phyloP scores from a whole-genome alignment of 2,113 vertebrate genomes.

The Lepus americanus region DNA sequence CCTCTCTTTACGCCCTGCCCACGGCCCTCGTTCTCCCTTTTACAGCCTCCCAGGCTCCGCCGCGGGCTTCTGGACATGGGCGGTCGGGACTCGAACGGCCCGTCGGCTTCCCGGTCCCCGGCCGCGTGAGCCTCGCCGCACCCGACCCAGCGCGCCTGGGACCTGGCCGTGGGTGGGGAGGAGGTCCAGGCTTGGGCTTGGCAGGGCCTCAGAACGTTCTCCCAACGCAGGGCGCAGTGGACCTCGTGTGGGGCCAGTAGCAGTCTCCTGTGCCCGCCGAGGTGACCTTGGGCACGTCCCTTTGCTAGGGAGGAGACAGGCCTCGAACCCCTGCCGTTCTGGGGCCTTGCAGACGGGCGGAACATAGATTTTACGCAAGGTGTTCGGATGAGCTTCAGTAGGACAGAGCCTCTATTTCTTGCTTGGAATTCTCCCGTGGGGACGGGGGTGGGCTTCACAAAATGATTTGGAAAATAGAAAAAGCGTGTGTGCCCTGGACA shows the following conservation, averaged over 20 bases:
- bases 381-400: not conserved
- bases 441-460: not conserved
- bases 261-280: not conserved
- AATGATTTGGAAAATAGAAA: not conserved
- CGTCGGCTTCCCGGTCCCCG: not conserved
- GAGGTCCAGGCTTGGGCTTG: not conserved
- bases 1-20: not conserved
- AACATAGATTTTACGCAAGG: not conserved
- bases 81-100: not conserved
- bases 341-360: not conserved
- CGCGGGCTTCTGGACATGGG: not conserved
- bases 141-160: not conserved
- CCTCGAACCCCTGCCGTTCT: not conserved
- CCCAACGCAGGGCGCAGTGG: not conserved
- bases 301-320: not conserved
- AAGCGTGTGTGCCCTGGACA: not conserved
- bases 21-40: not conserved
- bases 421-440: not conserved
- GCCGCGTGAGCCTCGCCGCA: not conserved
- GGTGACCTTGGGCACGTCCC: constrained; percentile 64
- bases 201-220: not conserved
- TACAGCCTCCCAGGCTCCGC: not conserved
- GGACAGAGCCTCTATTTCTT: not conserved
- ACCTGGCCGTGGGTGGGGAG: constrained; percentile 28
- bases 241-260: not conserved